Conservation (phyloP, 2,888 invertebrate genomes). For the Nephrotoma guestfalica region DNA sequence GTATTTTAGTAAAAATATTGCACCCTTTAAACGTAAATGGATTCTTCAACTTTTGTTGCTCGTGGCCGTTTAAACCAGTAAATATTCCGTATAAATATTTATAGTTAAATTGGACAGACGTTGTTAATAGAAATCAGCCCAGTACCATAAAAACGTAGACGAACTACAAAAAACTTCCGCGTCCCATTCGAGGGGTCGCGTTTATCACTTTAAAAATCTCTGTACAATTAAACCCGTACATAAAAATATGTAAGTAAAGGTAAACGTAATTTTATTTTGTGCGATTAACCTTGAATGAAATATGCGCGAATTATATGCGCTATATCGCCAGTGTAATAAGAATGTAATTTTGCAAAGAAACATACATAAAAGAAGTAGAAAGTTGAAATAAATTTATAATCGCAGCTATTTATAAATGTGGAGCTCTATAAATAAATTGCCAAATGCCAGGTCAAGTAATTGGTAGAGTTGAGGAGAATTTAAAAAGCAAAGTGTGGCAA, state of each 20-base stretch:
- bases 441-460: not conserved
- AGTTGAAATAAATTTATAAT: not conserved
- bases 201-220: not conserved
- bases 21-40: too few species aligned
- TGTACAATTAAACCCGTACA: not conserved
- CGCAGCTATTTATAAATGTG: not conserved
- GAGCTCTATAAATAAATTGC: not conserved
- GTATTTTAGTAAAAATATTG: not conserved
- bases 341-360: not conserved
- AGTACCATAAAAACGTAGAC: too few species aligned
- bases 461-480: not conserved
- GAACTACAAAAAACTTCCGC: too few species aligned
- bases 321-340: not conserved
- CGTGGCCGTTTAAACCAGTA: too few species aligned
- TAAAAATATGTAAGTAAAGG: not conserved
- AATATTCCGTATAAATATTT: too few species aligned
- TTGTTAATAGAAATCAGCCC: too few species aligned
- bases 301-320: not conserved
- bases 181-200: not conserved
- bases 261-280: not conserved
- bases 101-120: too few species aligned
- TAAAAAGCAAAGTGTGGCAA: not conserved
- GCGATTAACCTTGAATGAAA: not conserved
- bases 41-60: too few species aligned
- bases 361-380: not conserved